Base-by-base conservation (phyloP, 1,140 invertebrate genomes). In the Carcinoscorpius rotundicauda region DNA sequence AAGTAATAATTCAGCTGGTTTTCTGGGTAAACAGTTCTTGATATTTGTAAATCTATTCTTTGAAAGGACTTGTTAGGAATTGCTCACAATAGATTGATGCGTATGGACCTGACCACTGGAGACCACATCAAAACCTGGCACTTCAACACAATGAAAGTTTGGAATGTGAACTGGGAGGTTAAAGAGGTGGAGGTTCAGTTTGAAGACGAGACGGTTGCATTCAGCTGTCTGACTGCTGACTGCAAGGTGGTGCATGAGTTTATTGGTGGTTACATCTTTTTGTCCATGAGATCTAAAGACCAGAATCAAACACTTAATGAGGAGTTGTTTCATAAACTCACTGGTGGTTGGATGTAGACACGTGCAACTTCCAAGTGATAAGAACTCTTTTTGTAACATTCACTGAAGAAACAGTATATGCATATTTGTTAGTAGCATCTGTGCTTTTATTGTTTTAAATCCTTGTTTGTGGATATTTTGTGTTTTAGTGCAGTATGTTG, bases 81-180 rank as follows among this genome's bases (percentile, higher is more conserved):
- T 66, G 89, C 96, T 0, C 90, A 87, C 72, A 98, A 98, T 77
- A 83, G 96, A 63, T 82, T 99, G 50, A 97, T 98, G 87, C 82
- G 91, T 66, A 93, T 99, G 84, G 95, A 98, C 71, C 81, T 93
- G 1, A 85, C 84, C 71, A 89, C 86, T 60, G 96, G 96, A 0
- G 95, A 98, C 77, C 91, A 96, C 74, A 81, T 96, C 52, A 98
- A 98, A 78, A 98, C 96, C 0, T 99, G 96, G 95, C 82, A 94
- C 70, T 99, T 91, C 76, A 93, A 90, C 71, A 92, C 87, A 4
- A 95, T 99, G 88, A 97, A 97, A 86, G 91, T 94, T 6, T 99
- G 97, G 97, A 97, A 97, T 76, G 93, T 99, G 1, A 99, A 99
- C 76, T 99, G 97, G 97, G 94, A 98, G 77, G 91, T 95, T 3